Conservation (phyloP, 1,140 invertebrate species). For the Drosophila saltans region DNA sequence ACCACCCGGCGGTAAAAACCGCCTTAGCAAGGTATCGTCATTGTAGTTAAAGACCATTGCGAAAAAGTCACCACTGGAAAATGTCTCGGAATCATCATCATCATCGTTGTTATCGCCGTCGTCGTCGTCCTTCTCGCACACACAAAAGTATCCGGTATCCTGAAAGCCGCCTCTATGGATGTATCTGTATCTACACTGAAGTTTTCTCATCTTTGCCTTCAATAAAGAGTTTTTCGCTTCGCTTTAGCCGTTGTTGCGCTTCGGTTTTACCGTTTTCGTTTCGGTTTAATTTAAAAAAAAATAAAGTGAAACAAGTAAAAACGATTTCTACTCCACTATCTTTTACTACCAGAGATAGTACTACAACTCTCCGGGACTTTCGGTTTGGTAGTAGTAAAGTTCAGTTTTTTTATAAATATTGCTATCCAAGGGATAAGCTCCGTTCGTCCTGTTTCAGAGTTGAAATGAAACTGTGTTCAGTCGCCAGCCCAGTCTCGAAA, state of each 20-base stretch:
- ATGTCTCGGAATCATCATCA: slow-evolving; percentile 42
- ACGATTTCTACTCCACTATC: background rate
- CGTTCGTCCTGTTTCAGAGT: slow-evolving; percentile 67
- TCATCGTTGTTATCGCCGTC: slow-evolving; percentile 34
- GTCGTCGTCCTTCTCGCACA: slow-evolving; percentile 24
- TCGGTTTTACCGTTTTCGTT: background rate
- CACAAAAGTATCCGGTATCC: slow-evolving; percentile 53
- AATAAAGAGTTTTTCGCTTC: background rate
- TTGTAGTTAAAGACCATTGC: slow-evolving; percentile 15
- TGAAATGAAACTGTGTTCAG: slow-evolving; percentile 55
- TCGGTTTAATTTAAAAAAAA: background rate
- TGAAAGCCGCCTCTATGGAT: slow-evolving; percentile 43
- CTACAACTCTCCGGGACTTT: slow-evolving; percentile 25
- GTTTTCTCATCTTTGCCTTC: slow-evolving; percentile 1
- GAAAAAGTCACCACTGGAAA: slow-evolving; percentile 60
- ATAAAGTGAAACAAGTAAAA: background rate
- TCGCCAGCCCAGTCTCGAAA: slow-evolving; percentile 48
- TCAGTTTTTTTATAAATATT: slow-evolving; percentile 6
- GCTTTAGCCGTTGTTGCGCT: background rate
- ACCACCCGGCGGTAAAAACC: slow-evolving; percentile 34
- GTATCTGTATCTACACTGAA: slow-evolving; percentile 55
- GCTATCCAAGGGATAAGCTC: slow-evolving; percentile 36
- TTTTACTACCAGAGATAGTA: slow-evolving; percentile 41
- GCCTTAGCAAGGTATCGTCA: slow-evolving; percentile 26
- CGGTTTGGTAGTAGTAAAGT: slow-evolving; percentile 30